Base-by-base conservation (phyloP, 2,113 vertebrate species). In the Triplophysa rosa region DNA sequence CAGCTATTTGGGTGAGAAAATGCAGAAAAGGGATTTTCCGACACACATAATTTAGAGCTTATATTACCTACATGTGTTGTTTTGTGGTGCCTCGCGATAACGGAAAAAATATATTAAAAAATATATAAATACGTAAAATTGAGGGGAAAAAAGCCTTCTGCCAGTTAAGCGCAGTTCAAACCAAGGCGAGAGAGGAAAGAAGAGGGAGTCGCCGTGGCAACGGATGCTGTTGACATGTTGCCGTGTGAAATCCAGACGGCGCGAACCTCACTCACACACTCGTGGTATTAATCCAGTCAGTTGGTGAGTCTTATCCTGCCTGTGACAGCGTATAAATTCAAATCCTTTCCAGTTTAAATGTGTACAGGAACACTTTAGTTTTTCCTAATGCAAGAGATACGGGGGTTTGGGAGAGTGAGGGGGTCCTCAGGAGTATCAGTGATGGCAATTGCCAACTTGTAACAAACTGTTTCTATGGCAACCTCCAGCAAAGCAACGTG, bases 251-350 rank as follows among this genome's bases (percentile, higher is more conserved):
- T 77, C 33, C 23, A 29, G 58, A 59, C 54, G 63, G 77, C 77
- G 19, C 24, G 29, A 64, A 59, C 29, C 47, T 42, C 67, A 71
- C 59, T 17, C 75, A 63, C 80, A 23, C 79, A 73, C 82, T 61
- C 67, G 77, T 75, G 67, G 56, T 64, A 66, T 78, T 83, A 85
- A 88, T 88, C 86, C 82, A 42, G 73, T 82, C 63, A 81, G 81
- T 84, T 81, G 77, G 64, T 63, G 79, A 85, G 74, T 86, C 65
- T 88, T 84, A 83, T 87, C 83, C 78, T 59, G 78, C 80, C 81
- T 87, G 87, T 85, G 86, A 86, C 83, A 81, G 86, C 63, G 83
- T 82, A 72, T 77, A 87, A 79, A 88, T 85, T 86, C 67, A 87
- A 86, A 86, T 88, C 84, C 86, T 73, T 61, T 86, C 80, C 74